These are phyloP conservation scores for Patella depressa DNA, from an alignment of 2,888 invertebrate species.

Conservation along the genomic window DNA sequence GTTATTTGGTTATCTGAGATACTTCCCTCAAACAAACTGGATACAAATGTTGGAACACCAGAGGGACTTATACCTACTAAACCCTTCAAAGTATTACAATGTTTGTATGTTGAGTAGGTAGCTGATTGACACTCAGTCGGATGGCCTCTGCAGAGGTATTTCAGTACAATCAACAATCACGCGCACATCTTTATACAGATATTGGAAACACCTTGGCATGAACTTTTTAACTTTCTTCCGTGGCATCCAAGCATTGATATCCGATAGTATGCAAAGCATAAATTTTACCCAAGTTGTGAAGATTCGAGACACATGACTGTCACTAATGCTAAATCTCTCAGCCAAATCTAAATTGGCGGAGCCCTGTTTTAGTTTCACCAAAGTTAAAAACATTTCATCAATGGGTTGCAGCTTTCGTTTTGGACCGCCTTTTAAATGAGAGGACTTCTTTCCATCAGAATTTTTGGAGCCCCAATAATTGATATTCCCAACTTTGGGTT, in stretches of 20 bases:
- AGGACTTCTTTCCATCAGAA: neutral
- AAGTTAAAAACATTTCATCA: neutral
- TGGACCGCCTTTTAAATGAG: neutral
- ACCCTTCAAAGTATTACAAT: slow-evolving; percentile 18
- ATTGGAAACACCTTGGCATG: no score
- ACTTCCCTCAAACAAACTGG: slow-evolving; percentile 14
- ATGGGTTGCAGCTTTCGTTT: neutral
- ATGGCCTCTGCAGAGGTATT: neutral
- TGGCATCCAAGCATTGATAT: slow-evolving; percentile 11
- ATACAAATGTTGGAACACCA: slow-evolving; percentile 17
- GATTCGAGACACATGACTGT: neutral
- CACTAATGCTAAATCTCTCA: slow-evolving; percentile 13
- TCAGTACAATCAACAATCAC: neutral
- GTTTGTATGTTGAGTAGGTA: slow-evolving; percentile 18
- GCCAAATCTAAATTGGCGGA: slow-evolving; percentile 9
- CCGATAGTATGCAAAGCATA: neutral
- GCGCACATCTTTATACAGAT: no score
- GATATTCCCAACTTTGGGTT: neutral
- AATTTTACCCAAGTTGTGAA: slow-evolving; percentile 20
- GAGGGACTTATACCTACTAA: slow-evolving; percentile 16
- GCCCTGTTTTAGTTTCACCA: slow-evolving; percentile 6
- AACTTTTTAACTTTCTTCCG: neutral
- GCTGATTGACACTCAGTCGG: neutral
- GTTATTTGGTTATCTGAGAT: slow-evolving; percentile 24
- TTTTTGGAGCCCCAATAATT: neutral